Percentiles rank a stretch among this genome's conserved stretches.
phyloP scores from a whole-genome alignment of 2,797 vertebrate species.

The Anableps anableps region DNA sequence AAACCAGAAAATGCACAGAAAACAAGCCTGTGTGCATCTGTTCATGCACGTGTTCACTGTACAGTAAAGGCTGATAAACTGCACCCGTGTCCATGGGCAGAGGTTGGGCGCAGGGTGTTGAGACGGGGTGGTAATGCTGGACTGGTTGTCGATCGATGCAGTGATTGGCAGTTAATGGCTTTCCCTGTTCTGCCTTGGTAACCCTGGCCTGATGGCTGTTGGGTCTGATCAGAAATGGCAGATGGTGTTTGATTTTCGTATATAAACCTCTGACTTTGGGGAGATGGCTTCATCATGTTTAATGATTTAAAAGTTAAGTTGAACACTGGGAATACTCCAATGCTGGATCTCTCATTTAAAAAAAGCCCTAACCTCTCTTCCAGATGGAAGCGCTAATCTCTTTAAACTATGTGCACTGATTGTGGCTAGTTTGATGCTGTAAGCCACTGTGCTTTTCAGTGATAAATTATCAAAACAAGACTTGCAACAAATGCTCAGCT shows the following conservation, averaged over 20 bases:
- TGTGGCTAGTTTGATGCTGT: slow-evolving; percentile 34
- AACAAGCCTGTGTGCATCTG: slow-evolving; percentile 18
- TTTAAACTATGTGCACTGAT: slow-evolving; percentile 41
- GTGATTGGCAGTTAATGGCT: slow-evolving; percentile 90
- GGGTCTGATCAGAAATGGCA: slow-evolving; percentile 86
- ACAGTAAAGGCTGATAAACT: slow-evolving; percentile 67
- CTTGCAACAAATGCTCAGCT: slow-evolving; percentile 41
- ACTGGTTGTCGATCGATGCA: slow-evolving; percentile 85
- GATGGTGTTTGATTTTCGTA: slow-evolving; percentile 85
- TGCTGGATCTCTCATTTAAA: slow-evolving; percentile 55
- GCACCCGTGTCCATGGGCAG: slow-evolving; percentile 53
- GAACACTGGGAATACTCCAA: slow-evolving; percentile 75
- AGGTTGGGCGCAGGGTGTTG: slow-evolving; percentile 48
- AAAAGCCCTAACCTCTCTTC: slow-evolving; percentile 59
- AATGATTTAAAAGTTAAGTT: slow-evolving; percentile 84
- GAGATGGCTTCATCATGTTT: slow-evolving; percentile 85
- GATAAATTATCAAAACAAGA: slow-evolving; percentile 38
- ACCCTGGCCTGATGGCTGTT: slow-evolving; percentile 85
- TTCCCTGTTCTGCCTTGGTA: slow-evolving; percentile 88
- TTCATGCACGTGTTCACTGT: slow-evolving; percentile 39
- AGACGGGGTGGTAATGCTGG: slow-evolving; percentile 68
- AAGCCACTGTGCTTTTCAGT: slow-evolving; percentile 26
- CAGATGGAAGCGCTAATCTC: slow-evolving; percentile 52
- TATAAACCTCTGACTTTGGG: slow-evolving; percentile 80
- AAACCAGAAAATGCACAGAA: slow-evolving; percentile 10